Base-by-base conservation (phyloP, 2,888 invertebrate species). In the Pteria penguin region DNA sequence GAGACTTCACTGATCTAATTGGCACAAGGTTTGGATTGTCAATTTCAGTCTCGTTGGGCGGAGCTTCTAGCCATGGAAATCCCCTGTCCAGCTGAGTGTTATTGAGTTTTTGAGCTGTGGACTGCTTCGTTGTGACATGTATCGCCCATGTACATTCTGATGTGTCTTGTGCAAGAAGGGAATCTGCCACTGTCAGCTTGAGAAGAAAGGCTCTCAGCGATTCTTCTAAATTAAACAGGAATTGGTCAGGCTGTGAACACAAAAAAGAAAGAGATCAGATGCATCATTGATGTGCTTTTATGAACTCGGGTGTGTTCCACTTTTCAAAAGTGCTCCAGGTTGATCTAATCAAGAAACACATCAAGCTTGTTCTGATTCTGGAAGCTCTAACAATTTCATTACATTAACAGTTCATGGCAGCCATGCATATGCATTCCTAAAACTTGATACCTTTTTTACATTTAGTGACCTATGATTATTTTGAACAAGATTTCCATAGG, bases 21-120 rank as follows among this genome's bases (percentile, higher is more conserved):
- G 90, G 90, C 4, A 89, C 78, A 18, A 89, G 71, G 54, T 82
- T 84, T 1, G 88, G 70, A 69, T 88, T 82, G 36, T 73, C 69
- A 33, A 90, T 62, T 4, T 65, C 71, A 58, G 83, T 83, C 70
- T 89, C 84, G 24, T 82, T 81, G 52, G 83, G 82, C 60, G 89
- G 88, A 27, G 87, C 90, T 72, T 87, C 84, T 4, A 87, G 80
- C 90, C 90, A 90, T 3, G 86, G 83, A 67, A 90, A 90, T 61
- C 87, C 82, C 76, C 83, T 71, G 11, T 82, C 70, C 27, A 79
- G 68, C 61, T 86, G 83, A 70, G 82, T 75, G 22, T 87, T 84
- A 31, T 86, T 83, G 31, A 87, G 78, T 63, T 81, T 84, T 27
- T 82, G 78, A 26, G 85, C 86, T 29, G 88, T 84, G 4, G 88